phyloP scores from a whole-genome alignment of 2,113 vertebrate genomes.

The Loxodonta africana region DNA sequence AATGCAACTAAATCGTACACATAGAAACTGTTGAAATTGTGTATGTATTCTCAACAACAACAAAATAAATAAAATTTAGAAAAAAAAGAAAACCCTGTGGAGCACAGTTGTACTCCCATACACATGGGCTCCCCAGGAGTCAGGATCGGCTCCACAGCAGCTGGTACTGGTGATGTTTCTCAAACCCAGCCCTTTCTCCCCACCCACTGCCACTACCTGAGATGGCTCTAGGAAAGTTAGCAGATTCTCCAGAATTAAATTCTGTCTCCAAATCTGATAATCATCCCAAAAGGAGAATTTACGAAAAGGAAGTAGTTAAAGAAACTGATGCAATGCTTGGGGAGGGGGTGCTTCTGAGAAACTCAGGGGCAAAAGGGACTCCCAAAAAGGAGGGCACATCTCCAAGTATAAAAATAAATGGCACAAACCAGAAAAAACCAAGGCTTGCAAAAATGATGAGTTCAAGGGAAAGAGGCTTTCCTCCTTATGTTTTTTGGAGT shows the following conservation, averaged over 20 bases:
- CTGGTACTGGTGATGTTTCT: neutral
- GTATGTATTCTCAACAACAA: too few relatives aligned
- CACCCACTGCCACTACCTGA: neutral
- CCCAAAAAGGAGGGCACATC: neutral
- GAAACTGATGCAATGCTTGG: neutral
- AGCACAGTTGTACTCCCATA: too few relatives aligned
- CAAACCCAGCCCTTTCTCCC: neutral
- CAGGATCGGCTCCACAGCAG: too few relatives aligned
- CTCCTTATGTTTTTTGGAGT: neutral
- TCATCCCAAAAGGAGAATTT: slow-evolving; percentile 4
- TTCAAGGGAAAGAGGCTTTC: slow-evolving; percentile 1
- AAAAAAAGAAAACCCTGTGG: too few relatives aligned
- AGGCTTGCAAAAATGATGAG: slow-evolving; percentile 33
- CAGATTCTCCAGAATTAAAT: slow-evolving; percentile 8
- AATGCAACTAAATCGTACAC: too few relatives aligned
- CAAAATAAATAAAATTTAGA: too few relatives aligned
- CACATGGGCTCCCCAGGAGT: too few relatives aligned
- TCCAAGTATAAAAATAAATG: neutral
- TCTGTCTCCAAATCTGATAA: slow-evolving; percentile 6
- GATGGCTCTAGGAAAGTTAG: neutral
- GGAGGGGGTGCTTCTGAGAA: neutral
- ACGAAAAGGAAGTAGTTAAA: slow-evolving; percentile 28
- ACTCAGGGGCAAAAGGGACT: neutral
- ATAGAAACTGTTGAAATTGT: too few relatives aligned
- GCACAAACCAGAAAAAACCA: neutral